These are phyloP conservation scores for Cavia aperea DNA, from an alignment of 2,113 vertebrate genomes.

Conservation along the genomic window DNA sequence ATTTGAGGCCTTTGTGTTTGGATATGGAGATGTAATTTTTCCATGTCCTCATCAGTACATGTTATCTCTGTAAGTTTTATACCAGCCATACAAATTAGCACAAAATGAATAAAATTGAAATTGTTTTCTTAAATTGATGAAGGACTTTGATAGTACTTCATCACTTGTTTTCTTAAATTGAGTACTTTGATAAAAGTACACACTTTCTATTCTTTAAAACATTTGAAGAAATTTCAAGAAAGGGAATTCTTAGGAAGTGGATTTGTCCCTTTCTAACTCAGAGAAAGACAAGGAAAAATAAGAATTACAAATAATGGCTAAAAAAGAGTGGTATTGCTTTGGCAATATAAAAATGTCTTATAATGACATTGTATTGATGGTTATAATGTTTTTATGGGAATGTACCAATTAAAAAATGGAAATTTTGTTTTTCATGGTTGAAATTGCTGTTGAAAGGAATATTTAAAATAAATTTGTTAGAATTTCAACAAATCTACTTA, in stretches of 20 bases:
- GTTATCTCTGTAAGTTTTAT: too few species aligned
- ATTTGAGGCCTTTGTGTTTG: too few species aligned
- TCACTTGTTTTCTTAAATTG: too few species aligned
- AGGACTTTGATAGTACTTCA: too few species aligned
- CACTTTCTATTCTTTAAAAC: not conserved
- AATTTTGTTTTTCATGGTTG: not conserved
- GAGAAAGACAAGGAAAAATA: not conserved
- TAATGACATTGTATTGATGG: not conserved
- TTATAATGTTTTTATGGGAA: not conserved
- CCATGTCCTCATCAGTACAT: too few species aligned
- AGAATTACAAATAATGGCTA: not conserved
- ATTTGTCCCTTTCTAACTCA: not conserved
- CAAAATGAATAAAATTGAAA: too few species aligned
- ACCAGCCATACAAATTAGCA: too few species aligned
- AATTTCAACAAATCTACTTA: not conserved
- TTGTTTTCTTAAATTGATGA: too few species aligned
- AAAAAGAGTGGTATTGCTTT: not conserved
- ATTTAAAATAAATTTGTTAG: not conserved
- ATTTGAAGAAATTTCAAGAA: not conserved
- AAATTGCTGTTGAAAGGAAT: too few species aligned
- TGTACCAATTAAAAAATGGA: not conserved
- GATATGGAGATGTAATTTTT: too few species aligned
- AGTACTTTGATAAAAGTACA: not conserved
- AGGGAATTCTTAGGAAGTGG: not conserved
- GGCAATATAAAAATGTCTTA: not conserved